Percentiles rank a stretch among this genome's conserved stretches.
These are phyloP conservation scores for Tribolium madens DNA, from an alignment of 1,140 invertebrate species.

Conservation along the genomic window DNA sequence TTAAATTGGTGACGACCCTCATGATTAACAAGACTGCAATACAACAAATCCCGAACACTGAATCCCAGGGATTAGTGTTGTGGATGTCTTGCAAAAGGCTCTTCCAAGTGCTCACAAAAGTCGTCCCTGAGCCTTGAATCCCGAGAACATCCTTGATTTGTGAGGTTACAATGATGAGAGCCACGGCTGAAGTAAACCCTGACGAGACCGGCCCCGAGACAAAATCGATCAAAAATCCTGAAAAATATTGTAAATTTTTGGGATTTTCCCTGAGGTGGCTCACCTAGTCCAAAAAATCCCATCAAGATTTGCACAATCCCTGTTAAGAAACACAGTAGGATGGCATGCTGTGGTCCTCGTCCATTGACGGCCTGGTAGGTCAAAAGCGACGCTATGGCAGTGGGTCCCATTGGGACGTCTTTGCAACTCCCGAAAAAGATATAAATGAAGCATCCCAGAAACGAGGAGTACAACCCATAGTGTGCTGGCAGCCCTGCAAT, in stretches of 20 bases:
- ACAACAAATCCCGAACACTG: constrained; percentile 77
- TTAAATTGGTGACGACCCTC: constrained; percentile 68
- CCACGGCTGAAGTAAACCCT: constrained; percentile 93
- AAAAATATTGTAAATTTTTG: constrained; percentile 44
- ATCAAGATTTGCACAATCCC: constrained; percentile 87
- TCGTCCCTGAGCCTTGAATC: constrained; percentile 79
- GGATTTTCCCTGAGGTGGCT: constrained; percentile 50
- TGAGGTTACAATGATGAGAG: constrained; percentile 89
- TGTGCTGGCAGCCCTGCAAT: constrained; percentile 84
- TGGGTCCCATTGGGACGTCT: constrained; percentile 90
- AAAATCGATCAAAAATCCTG: constrained; percentile 93
- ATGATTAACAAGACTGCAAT: constrained; percentile 79
- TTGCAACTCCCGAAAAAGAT: constrained; percentile 91
- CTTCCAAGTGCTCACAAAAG: constrained; percentile 80
- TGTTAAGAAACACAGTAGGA: constrained; percentile 82
- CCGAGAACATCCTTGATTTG: constrained; percentile 89
- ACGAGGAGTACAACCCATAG: constrained; percentile 92
- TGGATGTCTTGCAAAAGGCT: constrained; percentile 75
- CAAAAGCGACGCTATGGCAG: constrained; percentile 85
- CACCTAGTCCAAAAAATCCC: constrained; percentile 88
- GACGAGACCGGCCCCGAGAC: constrained; percentile 93
- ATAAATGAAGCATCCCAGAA: constrained; percentile 92
- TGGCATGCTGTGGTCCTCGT: constrained; percentile 78
- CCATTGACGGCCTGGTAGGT: constrained; percentile 81
- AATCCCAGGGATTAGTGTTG: constrained; percentile 74